A percentile compares a stretch with the other conserved stretches of the same genome.
Conservation (phyloP, 2,888 invertebrate genomes). For the Imbricaverruca yamaguchii region DNA sequence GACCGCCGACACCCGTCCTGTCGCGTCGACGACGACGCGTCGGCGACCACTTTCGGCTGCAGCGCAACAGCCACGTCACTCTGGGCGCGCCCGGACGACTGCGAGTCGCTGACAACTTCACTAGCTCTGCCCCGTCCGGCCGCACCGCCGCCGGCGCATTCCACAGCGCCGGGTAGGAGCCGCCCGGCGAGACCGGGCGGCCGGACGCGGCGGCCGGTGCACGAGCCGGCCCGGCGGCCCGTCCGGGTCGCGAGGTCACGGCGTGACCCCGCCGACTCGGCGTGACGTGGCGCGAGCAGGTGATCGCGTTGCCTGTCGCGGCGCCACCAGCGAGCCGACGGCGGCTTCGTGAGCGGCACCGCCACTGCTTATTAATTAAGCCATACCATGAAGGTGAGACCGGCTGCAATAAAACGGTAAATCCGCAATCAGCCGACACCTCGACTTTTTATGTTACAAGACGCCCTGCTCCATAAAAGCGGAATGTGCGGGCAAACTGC, state of each 20-base stretch:
- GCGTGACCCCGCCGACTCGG: neutral
- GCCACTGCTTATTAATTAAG: neutral
- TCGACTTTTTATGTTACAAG: neutral
- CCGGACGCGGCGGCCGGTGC: neutral
- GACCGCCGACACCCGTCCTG: neutral
- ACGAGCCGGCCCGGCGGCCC: neutral
- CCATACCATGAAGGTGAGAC: neutral
- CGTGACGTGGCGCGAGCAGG: neutral
- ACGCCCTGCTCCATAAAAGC: neutral
- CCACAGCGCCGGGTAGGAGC: conserved; percentile 17
- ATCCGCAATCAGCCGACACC: neutral
- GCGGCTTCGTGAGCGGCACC: too few relatives aligned
- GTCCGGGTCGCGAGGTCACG: neutral
- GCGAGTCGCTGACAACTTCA: conserved; percentile 11
- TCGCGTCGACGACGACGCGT: neutral
- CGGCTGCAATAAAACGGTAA: conserved; percentile 4
- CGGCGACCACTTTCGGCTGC: too few relatives aligned
- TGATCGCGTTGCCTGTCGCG: too few relatives aligned
- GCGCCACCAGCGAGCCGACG: too few relatives aligned
- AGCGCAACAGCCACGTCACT: neutral
- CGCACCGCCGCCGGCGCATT: conserved; percentile 18
- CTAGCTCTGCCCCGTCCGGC: conserved; percentile 21
- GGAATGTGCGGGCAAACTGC: neutral
- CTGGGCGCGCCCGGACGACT: neutral
- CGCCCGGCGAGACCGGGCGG: neutral